A percentile compares a stretch with the other conserved stretches of the same genome.
These are phyloP conservation scores for Neolamprologus fasciatus DNA, from an alignment of 2,113 vertebrate genomes.

Conservation along the genomic window DNA sequence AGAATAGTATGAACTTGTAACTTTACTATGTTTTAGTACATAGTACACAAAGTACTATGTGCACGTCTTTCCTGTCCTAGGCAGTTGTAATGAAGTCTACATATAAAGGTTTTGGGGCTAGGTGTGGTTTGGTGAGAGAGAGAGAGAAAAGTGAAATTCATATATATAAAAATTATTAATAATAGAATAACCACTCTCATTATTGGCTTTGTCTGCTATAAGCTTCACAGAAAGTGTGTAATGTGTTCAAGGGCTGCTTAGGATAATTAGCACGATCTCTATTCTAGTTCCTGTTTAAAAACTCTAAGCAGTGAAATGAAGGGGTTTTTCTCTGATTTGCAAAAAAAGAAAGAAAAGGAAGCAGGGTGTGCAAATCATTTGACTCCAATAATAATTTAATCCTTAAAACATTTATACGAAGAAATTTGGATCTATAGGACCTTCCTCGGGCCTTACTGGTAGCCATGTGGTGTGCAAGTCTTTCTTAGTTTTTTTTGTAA, in stretches of 20 bases:
- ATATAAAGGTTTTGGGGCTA: neutral
- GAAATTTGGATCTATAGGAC: neutral
- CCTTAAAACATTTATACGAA: neutral
- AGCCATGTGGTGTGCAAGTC: neutral
- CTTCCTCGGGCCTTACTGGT: neutral
- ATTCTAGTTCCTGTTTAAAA: neutral
- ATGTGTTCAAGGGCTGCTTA: neutral
- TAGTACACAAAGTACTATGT: neutral
- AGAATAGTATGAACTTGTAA: neutral
- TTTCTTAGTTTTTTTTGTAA: neutral
- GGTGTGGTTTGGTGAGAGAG: neutral
- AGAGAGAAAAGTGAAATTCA: neutral
- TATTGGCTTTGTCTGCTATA: neutral
- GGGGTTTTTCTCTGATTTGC: neutral
- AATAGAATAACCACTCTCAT: neutral
- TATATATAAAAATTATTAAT: neutral
- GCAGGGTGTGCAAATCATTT: neutral
- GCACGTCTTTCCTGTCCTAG: neutral
- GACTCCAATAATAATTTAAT: neutral
- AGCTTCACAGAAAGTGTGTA: neutral
- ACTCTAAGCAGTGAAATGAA: neutral
- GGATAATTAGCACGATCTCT: neutral
- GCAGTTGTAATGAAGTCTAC: neutral
- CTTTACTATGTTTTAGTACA: neutral
- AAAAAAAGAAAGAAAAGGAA: neutral